Base-by-base conservation (phyloP, 2,888 invertebrate genomes). In the Tenodera sinensis region DNA sequence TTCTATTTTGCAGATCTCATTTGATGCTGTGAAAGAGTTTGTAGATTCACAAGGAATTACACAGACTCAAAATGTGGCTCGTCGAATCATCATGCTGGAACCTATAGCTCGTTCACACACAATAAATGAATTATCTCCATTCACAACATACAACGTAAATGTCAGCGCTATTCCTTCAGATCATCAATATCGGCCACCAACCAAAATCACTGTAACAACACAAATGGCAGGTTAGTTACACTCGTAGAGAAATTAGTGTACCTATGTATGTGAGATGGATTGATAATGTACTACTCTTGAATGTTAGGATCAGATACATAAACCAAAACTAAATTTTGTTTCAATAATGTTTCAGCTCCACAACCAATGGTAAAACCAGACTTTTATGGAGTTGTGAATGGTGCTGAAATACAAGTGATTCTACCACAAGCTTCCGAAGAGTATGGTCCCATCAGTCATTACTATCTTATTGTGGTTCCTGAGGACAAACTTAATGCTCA, bases 381-480 rank as follows among this genome's bases (percentile, higher is more conserved):
- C 93, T 98, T 98, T 93, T 98, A 98, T 92, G 98, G 98, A 25
- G 98, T 98, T 34, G 96, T 97, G 3, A 97, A 97, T 93, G 96
- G 97, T 83, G 97, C 97, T 94, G 96, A 96, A 92, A 97, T 98
- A 92, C 89, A 92, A 91, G 98, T 98, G n/a, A 98, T 98, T 92
- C 94, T 98, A 92, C 98, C 98, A 71, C 98, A 98, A 94, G 99
- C 99, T 0, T 98, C 98, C 0, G 99, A 99, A 94, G 99, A 99
- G 93, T 99, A 99, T 93, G 99, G 99, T 30, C 98, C 98, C 12
- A 98, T 99, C 91, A 98, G 98, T 89, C 98, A 99, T 94, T 99
- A 99, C 94, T 98, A 97, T 93, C 94, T 99, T 92, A 97, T 99
- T 91, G 98, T 99, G 89, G 98, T 99, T 30, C 99, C 99, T 6